phyloP scores from a whole-genome alignment of 2,113 vertebrate genomes.

The Podarcis raffonei region DNA sequence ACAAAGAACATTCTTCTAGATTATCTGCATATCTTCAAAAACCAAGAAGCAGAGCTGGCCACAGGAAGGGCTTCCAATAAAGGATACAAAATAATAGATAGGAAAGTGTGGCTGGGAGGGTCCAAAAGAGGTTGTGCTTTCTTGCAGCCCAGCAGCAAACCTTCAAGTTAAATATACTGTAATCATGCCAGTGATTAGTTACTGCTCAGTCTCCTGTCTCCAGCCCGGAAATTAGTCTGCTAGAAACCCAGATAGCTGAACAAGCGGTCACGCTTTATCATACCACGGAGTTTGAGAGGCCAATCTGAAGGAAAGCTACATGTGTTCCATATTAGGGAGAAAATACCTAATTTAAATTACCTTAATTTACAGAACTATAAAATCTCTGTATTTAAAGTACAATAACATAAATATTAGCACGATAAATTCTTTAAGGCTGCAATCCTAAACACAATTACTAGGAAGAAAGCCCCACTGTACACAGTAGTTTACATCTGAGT shows the following conservation, averaged over 20 bases:
- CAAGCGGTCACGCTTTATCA: constrained; percentile 67
- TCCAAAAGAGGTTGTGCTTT: constrained; percentile 46
- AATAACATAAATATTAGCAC: background rate
- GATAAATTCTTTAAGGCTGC: background rate
- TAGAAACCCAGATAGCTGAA: constrained; percentile 60
- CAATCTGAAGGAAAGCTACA: constrained; percentile 56
- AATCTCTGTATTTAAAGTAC: constrained; percentile 15
- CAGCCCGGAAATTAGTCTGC: constrained; percentile 68
- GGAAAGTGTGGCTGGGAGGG: constrained; percentile 6
- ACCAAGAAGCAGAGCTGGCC: constrained; percentile 29
- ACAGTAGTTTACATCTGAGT: background rate
- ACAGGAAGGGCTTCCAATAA: constrained; percentile 13
- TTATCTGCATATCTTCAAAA: background rate
- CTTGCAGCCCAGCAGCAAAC: constrained; percentile 49
- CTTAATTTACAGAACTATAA: constrained; percentile 54
- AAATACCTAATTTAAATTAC: constrained; percentile 52
- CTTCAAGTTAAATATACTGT: constrained; percentile 48
- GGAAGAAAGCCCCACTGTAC: background rate
- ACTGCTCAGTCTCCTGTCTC: constrained; percentile 61
- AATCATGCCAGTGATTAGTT: constrained; percentile 65
- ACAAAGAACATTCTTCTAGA: background rate
- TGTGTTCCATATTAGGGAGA: constrained; percentile 59
- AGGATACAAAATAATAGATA: constrained; percentile 17
- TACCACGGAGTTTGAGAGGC: constrained; percentile 48
- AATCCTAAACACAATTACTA: constrained; percentile 1